Base-by-base conservation (phyloP, 53 echinoderm and acorn worm genomes). In the Crossaster papposus region DNA sequence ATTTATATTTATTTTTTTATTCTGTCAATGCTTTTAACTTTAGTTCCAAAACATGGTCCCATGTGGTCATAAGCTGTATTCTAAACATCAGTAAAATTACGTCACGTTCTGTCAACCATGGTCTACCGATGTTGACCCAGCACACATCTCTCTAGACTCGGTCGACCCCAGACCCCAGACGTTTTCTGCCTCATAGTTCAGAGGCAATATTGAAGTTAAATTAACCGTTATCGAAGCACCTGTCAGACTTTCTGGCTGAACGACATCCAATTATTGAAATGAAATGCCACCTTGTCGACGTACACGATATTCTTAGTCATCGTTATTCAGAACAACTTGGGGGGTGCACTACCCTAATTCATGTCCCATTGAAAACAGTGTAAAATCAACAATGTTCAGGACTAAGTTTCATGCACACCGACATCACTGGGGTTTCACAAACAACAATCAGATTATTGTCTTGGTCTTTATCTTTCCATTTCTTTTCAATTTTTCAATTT, bases 131-230 rank as follows among this genome's bases (percentile, higher is more conserved):
- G 68, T 68, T n/a, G 68, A 28, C 68, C 24, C 17, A 23, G 68
- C 7, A 68, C 24, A 68, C 68, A 4, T 28, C n/a, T 68, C 28
- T 68, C n/a, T 10, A 24, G 5, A n/a, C 68, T 68, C 4, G 24
- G 18, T 0, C 62, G 17, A 0, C 68, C 24, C 28, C 28, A 26
- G 17, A 0, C 68, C 24, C 28, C 28, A 26, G 68, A 68, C 28
- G 22, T 68, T n/a, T 0, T 23, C 29, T 0, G 28, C 68, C 22
- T 68, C 9, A 23, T 28, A 28, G 68, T 58, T 15, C 58, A 58
- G 68, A 24, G 32, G 15, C 78, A 85, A 72, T 52, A 54, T 85
- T 31, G 73, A 71, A 51, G 72, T 85, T 85, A 51, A 85, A 85
- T 72, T 85, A 85, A 54, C 85, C 85, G 52, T 85, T 52, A 14